Base-by-base conservation (phyloP, 2,888 invertebrate genomes). In the Campopleginae sp. region DNA sequence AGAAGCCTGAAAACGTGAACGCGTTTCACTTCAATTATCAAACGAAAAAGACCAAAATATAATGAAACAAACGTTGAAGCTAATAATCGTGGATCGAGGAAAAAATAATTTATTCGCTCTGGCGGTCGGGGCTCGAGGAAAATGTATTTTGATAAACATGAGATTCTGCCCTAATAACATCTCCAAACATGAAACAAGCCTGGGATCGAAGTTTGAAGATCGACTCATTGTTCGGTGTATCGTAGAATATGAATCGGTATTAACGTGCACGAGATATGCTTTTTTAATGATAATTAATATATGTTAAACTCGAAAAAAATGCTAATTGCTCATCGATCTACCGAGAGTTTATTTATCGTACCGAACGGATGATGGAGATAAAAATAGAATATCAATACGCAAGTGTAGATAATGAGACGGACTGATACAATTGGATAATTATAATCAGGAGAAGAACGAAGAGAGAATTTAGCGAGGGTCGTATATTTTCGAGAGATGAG, bases 401-500 rank as follows among this genome's bases (percentile, higher is more conserved):
- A 44, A 71, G 66, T 71, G 75, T 44, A 31, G 65, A 72, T 84
- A 81, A 84, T 68, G 84, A 80, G 84, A 51, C 66, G 63, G 61
- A 80, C 66, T 77, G 80, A 81, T 77, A 82, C 82, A 85, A 82
- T 82, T 76, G 48, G 71, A 82, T 76, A 48, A 66, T 78, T 68
- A 81, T 74, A 77, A 74, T 65, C 68, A 68, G 27, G 74, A 63
- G 79, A 85, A 77, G 82, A 85, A 85, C 80, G 85, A 85, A 79
- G 82, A 85, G 85, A 85, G 76, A 80, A 85, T 85, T 80, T 46
- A 85, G 63, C 65, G 71, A 71, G 76, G 76, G 75, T 33, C 65
- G 44, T 58, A 71, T 68, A 66, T 54, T 42, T 14, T n/a, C 44
- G 63, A 51, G 65, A 58, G 48, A 65, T 46, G 70, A 48, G 71